Evolutionary conservation across 1,140 invertebrate genomes (phyloP).

Genomic region (Drosophila sp.): DNA sequence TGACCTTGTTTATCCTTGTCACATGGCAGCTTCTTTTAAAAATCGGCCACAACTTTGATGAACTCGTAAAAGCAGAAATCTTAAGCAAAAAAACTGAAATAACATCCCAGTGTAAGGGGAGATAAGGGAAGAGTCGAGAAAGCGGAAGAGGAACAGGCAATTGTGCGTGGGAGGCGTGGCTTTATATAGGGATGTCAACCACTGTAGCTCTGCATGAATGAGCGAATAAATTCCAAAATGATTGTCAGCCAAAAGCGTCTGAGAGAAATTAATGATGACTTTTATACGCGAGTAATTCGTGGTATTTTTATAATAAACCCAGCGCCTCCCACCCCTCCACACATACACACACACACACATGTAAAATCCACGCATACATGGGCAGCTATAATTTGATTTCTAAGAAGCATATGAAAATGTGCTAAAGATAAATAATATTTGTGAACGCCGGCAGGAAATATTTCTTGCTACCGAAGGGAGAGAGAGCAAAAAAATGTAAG

Average conservation of each 20-base stretch:
- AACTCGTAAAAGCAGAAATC: slow-evolving; percentile 66
- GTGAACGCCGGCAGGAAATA: slow-evolving; percentile 60
- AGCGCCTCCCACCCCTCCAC: slow-evolving; percentile 22
- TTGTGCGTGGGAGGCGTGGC: slow-evolving; percentile 5
- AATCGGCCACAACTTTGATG: slow-evolving; percentile 76
- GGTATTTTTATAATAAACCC: slow-evolving; percentile 80
- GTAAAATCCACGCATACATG: slow-evolving; percentile 12
- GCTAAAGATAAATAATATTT: slow-evolving; percentile 63
- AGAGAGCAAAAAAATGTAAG: slow-evolving; percentile 10
- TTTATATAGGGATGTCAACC: neutral
- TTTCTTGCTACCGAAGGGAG: slow-evolving; percentile 1
- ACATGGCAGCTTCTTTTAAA: slow-evolving; percentile 69
- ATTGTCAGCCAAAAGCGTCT: slow-evolving; percentile 75
- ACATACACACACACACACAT: slow-evolving; percentile 21
- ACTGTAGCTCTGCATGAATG: slow-evolving; percentile 55
- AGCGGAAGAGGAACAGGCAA: too few species aligned
- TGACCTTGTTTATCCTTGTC: slow-evolving; percentile 81
- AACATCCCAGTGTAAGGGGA: neutral
- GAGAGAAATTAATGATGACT: slow-evolving; percentile 82
- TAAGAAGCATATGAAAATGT: slow-evolving; percentile 63
- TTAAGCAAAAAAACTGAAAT: slow-evolving; percentile 19
- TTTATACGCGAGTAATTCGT: slow-evolving; percentile 80
- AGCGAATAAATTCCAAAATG: slow-evolving; percentile 79
- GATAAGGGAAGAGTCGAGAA: too few species aligned
- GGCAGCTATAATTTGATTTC: slow-evolving; percentile 79